Evolutionary conservation across 2,113 vertebrate species (phyloP), one percentile per base, ranked within the genome.

Genomic region (Ictidomys tridecemlineatus): DNA sequence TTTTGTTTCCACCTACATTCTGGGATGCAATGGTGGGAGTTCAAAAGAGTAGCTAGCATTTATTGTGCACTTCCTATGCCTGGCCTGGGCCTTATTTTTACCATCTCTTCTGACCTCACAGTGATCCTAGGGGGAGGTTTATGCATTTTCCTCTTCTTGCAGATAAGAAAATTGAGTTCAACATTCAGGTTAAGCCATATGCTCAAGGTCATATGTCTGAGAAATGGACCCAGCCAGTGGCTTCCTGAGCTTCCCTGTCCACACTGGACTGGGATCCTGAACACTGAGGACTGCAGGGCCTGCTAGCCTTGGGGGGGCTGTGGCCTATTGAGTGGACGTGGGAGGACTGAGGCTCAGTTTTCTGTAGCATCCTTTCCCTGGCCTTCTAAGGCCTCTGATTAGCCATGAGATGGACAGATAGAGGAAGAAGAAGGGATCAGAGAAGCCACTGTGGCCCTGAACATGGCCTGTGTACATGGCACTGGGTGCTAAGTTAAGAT

Each of bases 371-470:
- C 18, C 12, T 2, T n/a, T 80, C 24, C n/a, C 45, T 22, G 67
- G 74, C 48, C 18, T 32, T n/a, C 18, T 3, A n/a, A 65, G 67
- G 14, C 0, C 24, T 2, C 24, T 53, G 3, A n/a, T 67, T 56
- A 76, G 39, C 72, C n/a, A 42, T 8, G 39, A 69, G 76, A 48
- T 37, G 45, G 48, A 65, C 28, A 69, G 45, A 53, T n/a, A 4
- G 5, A 58, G 20, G 3, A 34, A 61, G 34, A 72, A 34, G 61
- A 63, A 61, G 22, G 48, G 48, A 37, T 26, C 1, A 5, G 37
- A 63, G 77, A 22, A 69, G 61, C 14, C 1, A 18, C 10, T 0
- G 0, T 3, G 26, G 2, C 9, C 77, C n/a, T 37, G n/a, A 26
- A 10, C 12, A 37, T 14, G 63, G 67, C 48, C 32, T 56, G 4